Percentiles rank a stretch among this genome's conserved stretches.
phyloP scores from a whole-genome alignment of 2,888 invertebrate genomes.

The Agrochola lychnidis region DNA sequence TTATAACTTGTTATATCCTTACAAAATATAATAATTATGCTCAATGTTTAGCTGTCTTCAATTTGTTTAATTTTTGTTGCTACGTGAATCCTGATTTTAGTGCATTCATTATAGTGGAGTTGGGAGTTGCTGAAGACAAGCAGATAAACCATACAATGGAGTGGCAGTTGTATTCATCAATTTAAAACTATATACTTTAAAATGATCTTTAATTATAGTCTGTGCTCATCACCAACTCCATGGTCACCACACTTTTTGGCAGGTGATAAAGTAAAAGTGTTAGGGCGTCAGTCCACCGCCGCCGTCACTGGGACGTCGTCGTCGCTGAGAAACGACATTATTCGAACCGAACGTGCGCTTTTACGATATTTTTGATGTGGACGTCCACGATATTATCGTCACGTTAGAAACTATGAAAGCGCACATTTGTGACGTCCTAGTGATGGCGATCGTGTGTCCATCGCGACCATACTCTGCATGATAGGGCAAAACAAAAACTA shows the following conservation, averaged over 20 bases:
- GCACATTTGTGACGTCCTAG: too few relatives aligned
- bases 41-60: conserved; percentile 81
- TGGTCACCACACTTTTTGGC: not conserved
- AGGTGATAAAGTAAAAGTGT: too few relatives aligned
- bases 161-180: not conserved
- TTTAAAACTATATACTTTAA: not conserved
- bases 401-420: too few relatives aligned
- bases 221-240: not conserved
- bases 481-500: not conserved
- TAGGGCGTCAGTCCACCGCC: too few relatives aligned
- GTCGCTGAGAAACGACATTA: not conserved
- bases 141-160: not conserved
- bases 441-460: not conserved
- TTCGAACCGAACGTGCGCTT: not conserved
- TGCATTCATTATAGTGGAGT: not conserved
- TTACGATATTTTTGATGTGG: not conserved
- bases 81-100: not conserved
- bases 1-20: conserved; percentile 69
- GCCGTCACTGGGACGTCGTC: not conserved
- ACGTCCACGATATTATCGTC: too few relatives aligned
- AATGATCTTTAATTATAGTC: too few relatives aligned
- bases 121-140: not conserved
- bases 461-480: not conserved
- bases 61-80: conserved; percentile 66
- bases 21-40: conserved; percentile 81